phyloP scores from a whole-genome alignment of 2,797 vertebrate genomes.

The Limosa lapponica region DNA sequence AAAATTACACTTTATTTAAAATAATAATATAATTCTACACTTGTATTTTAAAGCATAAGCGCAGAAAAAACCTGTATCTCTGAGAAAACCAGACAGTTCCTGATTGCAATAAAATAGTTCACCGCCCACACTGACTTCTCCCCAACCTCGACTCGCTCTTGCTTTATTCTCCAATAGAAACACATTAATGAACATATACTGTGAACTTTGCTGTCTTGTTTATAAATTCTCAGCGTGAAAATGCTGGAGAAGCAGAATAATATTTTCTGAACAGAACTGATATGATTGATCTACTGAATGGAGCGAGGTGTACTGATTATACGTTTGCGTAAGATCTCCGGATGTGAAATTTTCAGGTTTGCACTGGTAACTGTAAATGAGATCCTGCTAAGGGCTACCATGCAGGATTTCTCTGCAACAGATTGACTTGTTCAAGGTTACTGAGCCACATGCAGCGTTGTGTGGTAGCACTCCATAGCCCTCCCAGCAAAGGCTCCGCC shows the following conservation, averaged over 20 bases:
- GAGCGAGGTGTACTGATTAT: not conserved
- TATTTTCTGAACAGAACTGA: not conserved
- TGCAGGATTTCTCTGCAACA: not conserved
- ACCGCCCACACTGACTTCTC: not conserved
- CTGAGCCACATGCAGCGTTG: not conserved
- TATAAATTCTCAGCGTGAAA: not conserved
- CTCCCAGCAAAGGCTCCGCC: not conserved
- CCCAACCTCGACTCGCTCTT: not conserved
- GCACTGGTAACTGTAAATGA: not conserved
- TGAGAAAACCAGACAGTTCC: not conserved
- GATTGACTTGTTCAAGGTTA: not conserved
- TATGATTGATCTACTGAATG: not conserved
- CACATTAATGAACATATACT: not conserved
- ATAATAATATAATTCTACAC: constrained; percentile 22
- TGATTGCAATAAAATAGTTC: not conserved
- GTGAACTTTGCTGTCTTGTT: not conserved
- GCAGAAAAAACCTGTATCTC: not conserved
- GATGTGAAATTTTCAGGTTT: not conserved
- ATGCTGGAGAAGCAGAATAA: not conserved
- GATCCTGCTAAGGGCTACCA: not conserved
- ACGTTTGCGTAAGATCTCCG: not conserved
- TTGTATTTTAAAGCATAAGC: not conserved
- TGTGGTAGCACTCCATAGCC: accelerated
- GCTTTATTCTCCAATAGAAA: not conserved
- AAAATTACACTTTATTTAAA: not conserved